Evolutionary conservation across 2,888 invertebrate species (phyloP).

Genomic region (Synanthedon myopaeformis): DNA sequence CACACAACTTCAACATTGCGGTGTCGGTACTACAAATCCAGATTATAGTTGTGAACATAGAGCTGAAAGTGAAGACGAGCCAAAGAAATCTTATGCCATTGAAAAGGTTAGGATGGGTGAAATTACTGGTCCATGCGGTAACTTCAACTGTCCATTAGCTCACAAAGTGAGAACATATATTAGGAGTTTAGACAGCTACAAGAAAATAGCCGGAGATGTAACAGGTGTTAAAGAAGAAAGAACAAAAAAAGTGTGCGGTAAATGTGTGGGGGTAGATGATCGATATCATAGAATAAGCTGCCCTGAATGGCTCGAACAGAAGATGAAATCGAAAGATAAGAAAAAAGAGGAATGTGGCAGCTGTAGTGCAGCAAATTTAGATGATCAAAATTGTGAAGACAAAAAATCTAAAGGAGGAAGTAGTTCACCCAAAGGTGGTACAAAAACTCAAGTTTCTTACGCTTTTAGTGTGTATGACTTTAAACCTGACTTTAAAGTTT

Average conservation of each 20-base stretch:
- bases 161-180: slow-evolving; percentile 55
- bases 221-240: slow-evolving; percentile 19
- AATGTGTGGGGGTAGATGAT: slow-evolving; percentile 52
- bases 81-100: slow-evolving; percentile 35
- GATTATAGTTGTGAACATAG: slow-evolving; percentile 24
- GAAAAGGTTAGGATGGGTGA: slow-evolving; percentile 60
- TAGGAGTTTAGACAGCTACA: slow-evolving; percentile 42
- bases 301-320: slow-evolving; percentile 17
- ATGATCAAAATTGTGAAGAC: slow-evolving; percentile 44
- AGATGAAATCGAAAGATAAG: slow-evolving; percentile 6
- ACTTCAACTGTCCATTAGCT: slow-evolving; percentile 49
- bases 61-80: slow-evolving; percentile 7
- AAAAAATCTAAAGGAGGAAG: slow-evolving; percentile 5
- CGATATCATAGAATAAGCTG: slow-evolving; percentile 47
- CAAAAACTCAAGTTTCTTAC: slow-evolving; percentile 32
- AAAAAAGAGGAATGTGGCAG: slow-evolving; percentile 25
- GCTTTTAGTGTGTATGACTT: slow-evolving; percentile 20
- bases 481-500: slow-evolving; percentile 27
- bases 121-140: slow-evolving; percentile 58
- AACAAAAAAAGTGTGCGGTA: slow-evolving; percentile 41
- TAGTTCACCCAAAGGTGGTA: slow-evolving; percentile 5
- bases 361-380: slow-evolving; percentile 33
- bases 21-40: slow-evolving; percentile 15
- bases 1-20: slow-evolving; percentile 50
- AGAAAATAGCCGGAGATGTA: slow-evolving; percentile 25